phyloP scores from a whole-genome alignment of 2,113 vertebrate genomes.

The Callopanchax toddi region DNA sequence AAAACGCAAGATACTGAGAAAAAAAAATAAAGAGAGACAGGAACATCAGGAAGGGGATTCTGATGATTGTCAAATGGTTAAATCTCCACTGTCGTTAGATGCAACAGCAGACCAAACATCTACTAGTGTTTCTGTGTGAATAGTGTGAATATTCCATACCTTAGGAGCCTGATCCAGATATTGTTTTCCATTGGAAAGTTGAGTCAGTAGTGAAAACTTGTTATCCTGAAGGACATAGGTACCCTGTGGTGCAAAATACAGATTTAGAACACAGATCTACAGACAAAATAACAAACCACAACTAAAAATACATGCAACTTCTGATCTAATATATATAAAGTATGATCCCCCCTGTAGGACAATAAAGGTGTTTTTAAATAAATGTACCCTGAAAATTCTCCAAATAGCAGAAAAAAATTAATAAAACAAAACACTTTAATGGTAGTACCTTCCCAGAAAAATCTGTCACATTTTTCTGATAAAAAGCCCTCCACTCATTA shows the following conservation, averaged over 20 bases:
- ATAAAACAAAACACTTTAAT: no score
- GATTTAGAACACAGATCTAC: background rate
- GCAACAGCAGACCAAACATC: background rate
- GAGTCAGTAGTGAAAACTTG: conserved; percentile 81
- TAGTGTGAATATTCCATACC: conserved; percentile 71
- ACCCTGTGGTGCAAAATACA: conserved; percentile 71
- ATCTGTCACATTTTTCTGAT: no score
- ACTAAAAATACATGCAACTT: no score
- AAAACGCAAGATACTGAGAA: conserved; percentile 85
- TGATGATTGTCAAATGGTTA: no score
- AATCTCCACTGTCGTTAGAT: no score
- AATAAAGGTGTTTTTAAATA: no score
- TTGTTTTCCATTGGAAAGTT: conserved; percentile 83
- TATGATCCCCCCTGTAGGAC: no score
- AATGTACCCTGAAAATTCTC: no score
- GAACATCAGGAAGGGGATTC: background rate
- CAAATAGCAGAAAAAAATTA: no score
- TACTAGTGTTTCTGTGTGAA: background rate
- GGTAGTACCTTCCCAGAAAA: no score
- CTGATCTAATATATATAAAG: no score
- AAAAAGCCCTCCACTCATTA: no score
- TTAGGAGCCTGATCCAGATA: conserved; percentile 88
- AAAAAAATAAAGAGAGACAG: conserved; percentile 9
- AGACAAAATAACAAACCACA: background rate
- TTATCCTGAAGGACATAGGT: conserved; percentile 89